A percentile compares a stretch with the other conserved stretches of the same genome.
Conservation (phyloP, 1,140 invertebrate species). For the Asbolus verrucosus region DNA sequence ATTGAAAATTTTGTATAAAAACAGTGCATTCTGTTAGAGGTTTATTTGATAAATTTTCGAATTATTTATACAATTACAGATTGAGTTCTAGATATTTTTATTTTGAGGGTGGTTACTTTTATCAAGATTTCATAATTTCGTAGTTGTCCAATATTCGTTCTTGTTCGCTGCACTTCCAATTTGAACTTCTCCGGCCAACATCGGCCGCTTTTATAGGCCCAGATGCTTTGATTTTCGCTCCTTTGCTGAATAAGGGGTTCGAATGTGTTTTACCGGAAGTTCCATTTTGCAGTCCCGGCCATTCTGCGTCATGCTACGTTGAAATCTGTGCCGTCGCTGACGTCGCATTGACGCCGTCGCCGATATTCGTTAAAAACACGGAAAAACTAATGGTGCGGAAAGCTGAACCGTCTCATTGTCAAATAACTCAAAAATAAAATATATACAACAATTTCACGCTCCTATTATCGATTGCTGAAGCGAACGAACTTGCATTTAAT, state of each 20-base stretch:
- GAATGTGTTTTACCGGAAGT: conserved; percentile 45
- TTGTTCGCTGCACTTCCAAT: too few species aligned
- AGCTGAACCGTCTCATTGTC: conserved; percentile 14
- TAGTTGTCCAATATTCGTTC: too few species aligned
- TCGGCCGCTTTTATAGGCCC: conserved; percentile 5
- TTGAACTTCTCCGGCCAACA: too few species aligned
- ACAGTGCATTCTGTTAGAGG: too few species aligned
- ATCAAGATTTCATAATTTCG: too few species aligned
- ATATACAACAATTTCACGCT: conserved; percentile 36
- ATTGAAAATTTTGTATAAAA: too few species aligned
- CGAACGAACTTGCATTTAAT: conserved; percentile 46
- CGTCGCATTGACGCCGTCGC: conserved; percentile 47
- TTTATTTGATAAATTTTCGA: too few species aligned
- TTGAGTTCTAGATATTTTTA: too few species aligned
- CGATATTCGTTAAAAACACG: conserved; percentile 47
- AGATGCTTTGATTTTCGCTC: too few species aligned
- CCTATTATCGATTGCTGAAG: conserved; percentile 4
- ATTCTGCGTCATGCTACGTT: conserved; percentile 47
- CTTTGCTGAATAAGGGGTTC: conserved; percentile 29
- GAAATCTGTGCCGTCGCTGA: conserved; percentile 47
- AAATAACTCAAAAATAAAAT: conserved; percentile 45
- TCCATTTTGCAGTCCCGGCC: conserved; percentile 44
- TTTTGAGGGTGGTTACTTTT: too few species aligned
- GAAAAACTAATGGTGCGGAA: conserved; percentile 49
- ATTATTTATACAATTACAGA: too few species aligned